These are phyloP conservation scores for Pachliopta kotzebuea DNA, from an alignment of 2,888 invertebrate species.

Conservation along the genomic window DNA sequence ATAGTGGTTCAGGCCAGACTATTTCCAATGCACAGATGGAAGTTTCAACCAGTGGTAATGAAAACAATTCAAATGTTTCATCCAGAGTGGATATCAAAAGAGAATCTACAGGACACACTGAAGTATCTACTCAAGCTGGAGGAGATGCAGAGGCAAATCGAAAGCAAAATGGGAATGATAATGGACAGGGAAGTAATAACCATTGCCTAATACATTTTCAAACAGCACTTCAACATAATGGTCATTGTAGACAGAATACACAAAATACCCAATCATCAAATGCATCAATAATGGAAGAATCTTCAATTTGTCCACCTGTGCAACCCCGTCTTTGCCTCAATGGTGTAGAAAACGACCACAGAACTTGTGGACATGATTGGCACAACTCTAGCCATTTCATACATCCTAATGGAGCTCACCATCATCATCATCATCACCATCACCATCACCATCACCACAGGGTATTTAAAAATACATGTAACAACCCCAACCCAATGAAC, in stretches of 20 bases:
- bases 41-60: constrained; percentile 31
- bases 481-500: constrained; percentile 35
- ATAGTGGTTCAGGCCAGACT: constrained; percentile 41
- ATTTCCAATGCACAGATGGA: constrained; percentile 29
- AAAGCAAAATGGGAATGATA: constrained; percentile 31
- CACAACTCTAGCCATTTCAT: constrained; percentile 40
- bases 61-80: constrained; percentile 34
- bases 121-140: constrained; percentile 39
- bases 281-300: constrained; percentile 47
- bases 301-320: not conserved
- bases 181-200: constrained; percentile 6
- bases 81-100: constrained; percentile 51
- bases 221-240: constrained; percentile 33
- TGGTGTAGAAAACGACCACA: constrained; percentile 19
- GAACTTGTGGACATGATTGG: constrained; percentile 22
- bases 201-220: constrained; percentile 30
- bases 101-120: constrained; percentile 49
- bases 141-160: constrained; percentile 35
- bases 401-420: constrained; percentile 45
- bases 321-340: constrained; percentile 3
- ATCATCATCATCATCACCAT: constrained; percentile 44
- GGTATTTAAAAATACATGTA: constrained; percentile 39
- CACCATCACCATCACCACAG: constrained; percentile 42
- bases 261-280: constrained; percentile 19
- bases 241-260: constrained; percentile 27